Conservation (phyloP, 1,140 invertebrate species). For the Nasonia giraulti region DNA sequence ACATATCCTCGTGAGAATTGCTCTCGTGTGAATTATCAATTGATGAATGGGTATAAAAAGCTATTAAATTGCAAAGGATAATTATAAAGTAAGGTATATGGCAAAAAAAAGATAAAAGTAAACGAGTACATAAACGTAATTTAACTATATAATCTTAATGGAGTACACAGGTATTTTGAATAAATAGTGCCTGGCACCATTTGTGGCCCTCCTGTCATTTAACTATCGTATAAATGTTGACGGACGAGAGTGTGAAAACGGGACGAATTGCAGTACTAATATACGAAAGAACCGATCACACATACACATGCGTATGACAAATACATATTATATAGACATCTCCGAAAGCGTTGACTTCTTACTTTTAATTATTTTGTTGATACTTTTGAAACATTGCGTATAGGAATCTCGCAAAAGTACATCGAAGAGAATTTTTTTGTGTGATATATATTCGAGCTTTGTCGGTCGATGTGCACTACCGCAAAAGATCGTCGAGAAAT, state of each 20-base stretch:
- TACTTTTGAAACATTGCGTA: not conserved
- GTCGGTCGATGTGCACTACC: not conserved
- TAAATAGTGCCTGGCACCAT: slow-evolving; percentile 75
- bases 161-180: slow-evolving; percentile 72
- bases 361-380: slow-evolving; percentile 22
- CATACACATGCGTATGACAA: slow-evolving; percentile 52
- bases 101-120: slow-evolving; percentile 50
- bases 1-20: slow-evolving; percentile 64
- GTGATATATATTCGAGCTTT: slow-evolving; percentile 2
- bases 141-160: slow-evolving; percentile 63
- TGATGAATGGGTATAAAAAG: slow-evolving; percentile 20
- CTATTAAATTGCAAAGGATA: slow-evolving; percentile 33
- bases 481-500: not conserved
- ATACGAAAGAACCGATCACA: slow-evolving; percentile 52
- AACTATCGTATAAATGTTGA: slow-evolving; percentile 46
- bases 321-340: slow-evolving; percentile 45
- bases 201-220: slow-evolving; percentile 72
- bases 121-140: slow-evolving; percentile 53
- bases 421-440: slow-evolving; percentile 12
- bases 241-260: not conserved
- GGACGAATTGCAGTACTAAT: not conserved
- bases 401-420: not conserved
- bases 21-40: slow-evolving; percentile 56
- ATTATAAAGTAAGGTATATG: slow-evolving; percentile 34
- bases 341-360: slow-evolving; percentile 42